phyloP scores from a whole-genome alignment of 2,797 vertebrate genomes.

The Pachyuromys duprasi region DNA sequence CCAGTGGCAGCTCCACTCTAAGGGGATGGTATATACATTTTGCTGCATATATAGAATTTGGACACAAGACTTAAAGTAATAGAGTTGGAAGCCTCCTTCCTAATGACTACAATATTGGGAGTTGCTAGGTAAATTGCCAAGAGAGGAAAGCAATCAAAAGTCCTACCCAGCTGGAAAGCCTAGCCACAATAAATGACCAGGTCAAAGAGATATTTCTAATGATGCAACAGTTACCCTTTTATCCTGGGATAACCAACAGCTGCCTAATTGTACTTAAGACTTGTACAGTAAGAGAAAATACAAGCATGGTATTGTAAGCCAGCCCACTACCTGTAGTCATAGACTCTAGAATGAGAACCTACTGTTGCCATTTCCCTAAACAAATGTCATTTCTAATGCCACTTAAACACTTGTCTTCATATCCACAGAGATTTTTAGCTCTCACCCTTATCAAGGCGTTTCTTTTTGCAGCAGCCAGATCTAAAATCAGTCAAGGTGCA shows the following conservation, averaged over 20 bases:
- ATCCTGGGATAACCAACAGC: neutral
- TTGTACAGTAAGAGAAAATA: neutral
- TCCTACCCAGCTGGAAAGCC: neutral
- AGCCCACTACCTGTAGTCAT: no score
- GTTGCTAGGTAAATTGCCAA: neutral
- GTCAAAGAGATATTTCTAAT: neutral
- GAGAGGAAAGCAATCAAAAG: neutral
- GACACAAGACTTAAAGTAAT: neutral
- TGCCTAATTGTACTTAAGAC: neutral
- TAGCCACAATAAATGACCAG: neutral
- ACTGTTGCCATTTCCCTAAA: no score
- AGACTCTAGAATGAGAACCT: neutral
- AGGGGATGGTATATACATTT: neutral
- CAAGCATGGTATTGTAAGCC: neutral
- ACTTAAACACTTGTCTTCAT: no score
- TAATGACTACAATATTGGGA: neutral
- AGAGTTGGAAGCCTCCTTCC: neutral
- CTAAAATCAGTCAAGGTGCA: neutral
- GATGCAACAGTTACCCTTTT: neutral
- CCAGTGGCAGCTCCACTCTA: no score
- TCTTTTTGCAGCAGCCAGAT: neutral
- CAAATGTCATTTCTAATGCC: neutral
- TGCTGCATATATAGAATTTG: neutral
- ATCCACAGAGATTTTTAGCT: neutral
- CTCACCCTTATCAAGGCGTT: neutral